A percentile compares a stretch with the other conserved stretches of the same genome.
Evolutionary conservation across 1,140 invertebrate genomes (phyloP).

Genomic region (Rhopalosiphum maidis): DNA sequence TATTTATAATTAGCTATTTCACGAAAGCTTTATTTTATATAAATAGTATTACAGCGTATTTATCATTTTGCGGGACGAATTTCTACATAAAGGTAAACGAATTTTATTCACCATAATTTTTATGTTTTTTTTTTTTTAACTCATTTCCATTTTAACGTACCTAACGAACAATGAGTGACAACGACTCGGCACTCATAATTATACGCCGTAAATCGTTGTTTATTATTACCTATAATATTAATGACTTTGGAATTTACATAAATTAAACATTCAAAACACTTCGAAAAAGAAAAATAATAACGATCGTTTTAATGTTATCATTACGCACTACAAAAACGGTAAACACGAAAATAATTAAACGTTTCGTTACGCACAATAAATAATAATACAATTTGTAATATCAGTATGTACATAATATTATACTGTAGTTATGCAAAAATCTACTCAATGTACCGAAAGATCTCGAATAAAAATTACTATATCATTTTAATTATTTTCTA

Average conservation of each 20-base stretch:
- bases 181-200: neutral
- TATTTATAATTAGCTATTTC: too few relatives aligned
- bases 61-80: neutral
- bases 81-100: neutral
- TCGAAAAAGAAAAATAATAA: neutral
- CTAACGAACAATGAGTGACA: neutral
- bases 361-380: neutral
- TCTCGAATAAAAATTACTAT: neutral
- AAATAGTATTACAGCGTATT: too few relatives aligned
- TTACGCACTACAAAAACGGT: neutral
- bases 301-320: neutral
- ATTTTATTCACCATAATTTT: neutral
- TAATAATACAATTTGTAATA: conserved; percentile 5
- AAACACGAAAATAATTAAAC: neutral
- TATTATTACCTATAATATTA: neutral
- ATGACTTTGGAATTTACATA: neutral
- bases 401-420: neutral
- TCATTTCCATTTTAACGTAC: neutral
- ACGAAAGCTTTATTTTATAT: too few relatives aligned
- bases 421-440: neutral
- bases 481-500: too few relatives aligned
- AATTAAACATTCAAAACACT: conserved; percentile 3
- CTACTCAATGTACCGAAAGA: neutral
- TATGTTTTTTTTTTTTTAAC: neutral
- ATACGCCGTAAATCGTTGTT: neutral